Percentiles rank a stretch among this genome's conserved stretches.
phyloP scores from a whole-genome alignment of 2,113 vertebrate genomes.

The Aythya baeri region DNA sequence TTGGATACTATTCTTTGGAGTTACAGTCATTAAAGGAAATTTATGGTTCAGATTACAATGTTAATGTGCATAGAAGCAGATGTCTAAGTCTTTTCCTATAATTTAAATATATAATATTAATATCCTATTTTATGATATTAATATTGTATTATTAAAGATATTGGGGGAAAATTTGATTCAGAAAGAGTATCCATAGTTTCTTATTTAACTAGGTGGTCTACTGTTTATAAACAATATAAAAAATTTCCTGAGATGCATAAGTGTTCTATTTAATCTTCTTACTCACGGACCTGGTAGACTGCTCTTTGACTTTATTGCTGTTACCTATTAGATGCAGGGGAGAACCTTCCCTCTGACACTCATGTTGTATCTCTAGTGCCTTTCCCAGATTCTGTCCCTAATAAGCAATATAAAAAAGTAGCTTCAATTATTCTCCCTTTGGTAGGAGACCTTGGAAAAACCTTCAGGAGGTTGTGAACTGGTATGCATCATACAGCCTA shows the following conservation, averaged over 20 bases:
- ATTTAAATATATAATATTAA: neutral
- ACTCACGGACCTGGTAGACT: neutral
- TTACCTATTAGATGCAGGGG: neutral
- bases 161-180: neutral
- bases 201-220: neutral
- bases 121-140: neutral
- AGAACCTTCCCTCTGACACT: neutral
- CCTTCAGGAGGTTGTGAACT: neutral
- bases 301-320: neutral
- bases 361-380: neutral
- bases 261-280: neutral
- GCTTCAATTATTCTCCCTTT: neutral
- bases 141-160: neutral
- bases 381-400: neutral
- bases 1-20: neutral
- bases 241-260: neutral
- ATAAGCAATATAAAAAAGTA: fast-evolving
- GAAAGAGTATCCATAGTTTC: neutral
- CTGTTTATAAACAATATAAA: neutral
- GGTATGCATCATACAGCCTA: neutral
- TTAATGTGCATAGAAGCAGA: neutral
- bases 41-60: neutral
- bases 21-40: neutral
- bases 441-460: neutral
- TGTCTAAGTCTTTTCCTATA: neutral